Base-by-base conservation (phyloP, 2,113 vertebrate genomes). In the Hyaena hyaena region DNA sequence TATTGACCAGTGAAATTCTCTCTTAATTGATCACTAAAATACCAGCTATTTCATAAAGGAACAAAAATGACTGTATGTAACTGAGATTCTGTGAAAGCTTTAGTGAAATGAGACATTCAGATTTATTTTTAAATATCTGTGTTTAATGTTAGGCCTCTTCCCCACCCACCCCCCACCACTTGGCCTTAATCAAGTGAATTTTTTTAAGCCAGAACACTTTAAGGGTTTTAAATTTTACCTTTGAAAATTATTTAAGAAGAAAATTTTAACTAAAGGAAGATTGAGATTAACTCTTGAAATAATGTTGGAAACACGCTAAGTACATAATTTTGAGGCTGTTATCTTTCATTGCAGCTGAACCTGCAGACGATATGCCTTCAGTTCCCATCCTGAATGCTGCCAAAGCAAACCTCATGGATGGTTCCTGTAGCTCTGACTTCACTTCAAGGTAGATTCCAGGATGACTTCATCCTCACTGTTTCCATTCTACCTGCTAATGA, bases 341-440 rank as follows among this genome's bases (percentile, higher is more conserved):
- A 3, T 98, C 96, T 79, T 97, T 97, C 43, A 24, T 96, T 93
- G 33, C 86, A 98, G 99, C 98, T 95, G 98, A 99, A 81, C 69
- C 98, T 96, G 82, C 98, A 93, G 99, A 99, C 98, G 99, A 99
- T 79, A 92, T 98, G 53, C 98, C 99, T 92, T 98, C 98, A 65
- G 93, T 99, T 95, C 99, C 99, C 93, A 98, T 99, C 94, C 98
- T 99, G 95, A 99, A 99, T 94, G 98, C 98, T 76, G 99, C 99
- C 71, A 99, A 99, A 97, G 99, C 98, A 97, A 99, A 98, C 89
- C 98, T 99, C 73, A 88, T 98, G 96, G 99, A 99, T 96, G 97
- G 98, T 97, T 98, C 99, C 28, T 96, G 91, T 84, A 97, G 96
- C 95, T 98, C 98, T 73, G 98, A 98, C 84, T 96, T 98, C 1